Base-by-base conservation (phyloP, 2,797 vertebrate species). In the Hoplostethus mediterraneus region DNA sequence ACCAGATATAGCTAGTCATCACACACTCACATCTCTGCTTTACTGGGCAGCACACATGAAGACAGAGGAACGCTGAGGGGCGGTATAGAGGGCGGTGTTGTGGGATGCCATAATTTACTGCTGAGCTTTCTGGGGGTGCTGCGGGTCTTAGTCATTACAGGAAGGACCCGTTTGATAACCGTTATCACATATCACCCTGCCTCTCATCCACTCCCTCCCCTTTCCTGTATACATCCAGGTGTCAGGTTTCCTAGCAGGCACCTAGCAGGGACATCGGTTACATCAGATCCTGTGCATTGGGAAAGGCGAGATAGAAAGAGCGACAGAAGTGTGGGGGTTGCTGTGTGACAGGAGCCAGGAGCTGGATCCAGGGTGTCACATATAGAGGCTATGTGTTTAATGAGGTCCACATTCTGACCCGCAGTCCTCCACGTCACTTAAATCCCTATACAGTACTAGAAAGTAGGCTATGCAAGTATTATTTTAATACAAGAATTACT, bases 131-230 rank as follows among this genome's bases (percentile, higher is more conserved):
- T 21, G 21, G 21, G 66, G 57, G 25, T 70, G 63, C 71, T 47
- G 48, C 45, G 55, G 17, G 40, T 51, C 67, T 56, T 80, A n/a
- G n/a, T 21, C 21, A 21, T 21, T 21, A 21, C 21, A 21, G 45
- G 59, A 71, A 63, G 49, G 63, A 55, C 71, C 72, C 13, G 60
- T 40, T 54, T 75, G 64, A 75, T 83, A 80, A 67, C 49, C 21
- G 40, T 77, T 60, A 63, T 77, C 70, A 67, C 56, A 45, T 48
- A 80, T 70, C 61, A 63, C 21, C 55, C 60, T 49, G 53, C 63
- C 62, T 60, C 57, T 58, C 65, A 63, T 9, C 25, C 28, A 16
- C 21, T 21, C 21, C 21, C 13, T 28, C 33, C 47, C 60, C 33
- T 25, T 45, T 62, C 62, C 55, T 51, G 28, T 14, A 11, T 21